These are phyloP conservation scores for Drosophila trapezifrons DNA, from an alignment of 1,140 invertebrate genomes.

Conservation along the genomic window DNA sequence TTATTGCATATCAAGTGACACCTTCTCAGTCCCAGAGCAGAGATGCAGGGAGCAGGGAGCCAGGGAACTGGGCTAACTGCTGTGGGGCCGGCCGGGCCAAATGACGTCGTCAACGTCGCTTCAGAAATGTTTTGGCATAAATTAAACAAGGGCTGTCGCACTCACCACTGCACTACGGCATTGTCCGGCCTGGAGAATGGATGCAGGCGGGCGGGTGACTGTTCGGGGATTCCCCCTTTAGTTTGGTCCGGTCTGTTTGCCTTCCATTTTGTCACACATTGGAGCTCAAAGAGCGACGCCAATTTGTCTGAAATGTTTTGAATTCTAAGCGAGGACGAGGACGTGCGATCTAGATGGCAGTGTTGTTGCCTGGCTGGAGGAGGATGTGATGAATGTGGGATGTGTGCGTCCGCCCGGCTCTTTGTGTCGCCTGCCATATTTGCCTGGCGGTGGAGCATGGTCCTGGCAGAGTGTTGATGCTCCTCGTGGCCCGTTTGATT, in stretches of 20 bases:
- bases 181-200: conserved; percentile 48
- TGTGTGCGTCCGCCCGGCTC: conserved; percentile 12
- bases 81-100: conserved; percentile 36
- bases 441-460: conserved; percentile 41
- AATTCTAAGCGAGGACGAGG: conserved; percentile 70
- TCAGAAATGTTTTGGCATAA: conserved; percentile 77
- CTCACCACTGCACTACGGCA: conserved; percentile 37
- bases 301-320: conserved; percentile 82
- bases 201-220: background rate
- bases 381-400: conserved; percentile 51
- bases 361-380: background rate
- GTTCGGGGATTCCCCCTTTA: background rate
- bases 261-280: conserved; percentile 79
- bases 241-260: conserved; percentile 54
- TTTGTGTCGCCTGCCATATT: conserved; percentile 64
- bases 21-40: conserved; percentile 54
- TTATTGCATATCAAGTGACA: conserved; percentile 80
- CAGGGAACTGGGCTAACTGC: conserved; percentile 33
- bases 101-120: conserved; percentile 79
- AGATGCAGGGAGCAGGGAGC: background rate
- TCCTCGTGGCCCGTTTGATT: conserved; percentile 40
- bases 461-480: conserved; percentile 45
- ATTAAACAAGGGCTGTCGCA: conserved; percentile 70
- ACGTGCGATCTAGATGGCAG: conserved; percentile 26
- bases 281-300: conserved; percentile 75